phyloP scores from a whole-genome alignment of 2,888 invertebrate species.

The Camptogramma bilineatum region DNA sequence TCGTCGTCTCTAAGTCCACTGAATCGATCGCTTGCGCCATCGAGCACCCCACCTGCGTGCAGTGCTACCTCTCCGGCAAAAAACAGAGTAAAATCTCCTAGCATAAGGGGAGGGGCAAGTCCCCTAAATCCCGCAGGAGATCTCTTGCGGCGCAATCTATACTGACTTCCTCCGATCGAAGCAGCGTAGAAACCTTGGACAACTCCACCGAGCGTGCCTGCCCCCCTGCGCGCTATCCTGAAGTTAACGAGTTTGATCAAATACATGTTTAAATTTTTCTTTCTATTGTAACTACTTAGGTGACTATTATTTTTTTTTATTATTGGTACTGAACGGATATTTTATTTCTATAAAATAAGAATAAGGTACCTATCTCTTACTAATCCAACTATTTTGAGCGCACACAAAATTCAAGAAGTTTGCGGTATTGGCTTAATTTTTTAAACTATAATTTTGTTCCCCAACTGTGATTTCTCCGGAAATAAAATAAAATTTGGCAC shows the following conservation, averaged over 20 bases:
- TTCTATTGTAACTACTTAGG: not conserved
- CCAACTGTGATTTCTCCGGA: no score
- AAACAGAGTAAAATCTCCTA: conserved; percentile 86
- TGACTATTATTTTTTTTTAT: not conserved
- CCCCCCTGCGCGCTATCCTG: conserved; percentile 65
- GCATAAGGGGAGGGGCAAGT: conserved; percentile 89
- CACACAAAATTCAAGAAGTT: no score
- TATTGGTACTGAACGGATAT: not conserved
- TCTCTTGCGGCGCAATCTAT: conserved; percentile 68
- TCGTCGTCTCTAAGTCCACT: conserved; percentile 84
- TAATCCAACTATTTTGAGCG: not conserved
- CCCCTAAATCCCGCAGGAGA: conserved; percentile 81
- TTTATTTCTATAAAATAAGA: not conserved
- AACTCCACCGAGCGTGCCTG: conserved; percentile 67
- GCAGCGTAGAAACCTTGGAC: conserved; percentile 77
- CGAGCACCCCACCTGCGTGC: conserved; percentile 90
- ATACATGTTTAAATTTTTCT: conserved; percentile 83
- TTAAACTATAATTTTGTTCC: no score
- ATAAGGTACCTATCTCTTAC: not conserved
- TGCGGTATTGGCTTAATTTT: no score
- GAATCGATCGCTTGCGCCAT: conserved; percentile 85
- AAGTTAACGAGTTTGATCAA: conserved; percentile 78
- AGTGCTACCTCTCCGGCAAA: conserved; percentile 89
- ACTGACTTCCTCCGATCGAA: conserved; percentile 74
- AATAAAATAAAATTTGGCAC: no score